phyloP scores from a whole-genome alignment of 23 tunicate species.

The Halocynthia roretzi region DNA sequence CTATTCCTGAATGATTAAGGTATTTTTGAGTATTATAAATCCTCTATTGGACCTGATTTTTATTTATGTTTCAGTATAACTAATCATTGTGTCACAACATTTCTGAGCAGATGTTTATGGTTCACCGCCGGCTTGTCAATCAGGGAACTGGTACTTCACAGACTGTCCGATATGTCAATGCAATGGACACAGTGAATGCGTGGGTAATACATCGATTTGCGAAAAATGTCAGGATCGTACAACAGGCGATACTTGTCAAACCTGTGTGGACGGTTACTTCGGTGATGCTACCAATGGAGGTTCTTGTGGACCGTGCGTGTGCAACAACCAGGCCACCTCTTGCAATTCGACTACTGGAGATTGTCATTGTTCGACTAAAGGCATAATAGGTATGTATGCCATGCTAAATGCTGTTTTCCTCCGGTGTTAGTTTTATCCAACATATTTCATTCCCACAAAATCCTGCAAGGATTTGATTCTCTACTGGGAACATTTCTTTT shows the following conservation, averaged over 20 bases:
- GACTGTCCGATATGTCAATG: slow-evolving; percentile 79
- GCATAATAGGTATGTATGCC: slow-evolving; percentile 35
- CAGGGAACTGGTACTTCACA: slow-evolving; percentile 56
- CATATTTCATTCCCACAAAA: no score
- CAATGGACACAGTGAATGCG: slow-evolving; percentile 89
- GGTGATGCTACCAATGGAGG: slow-evolving; percentile 80
- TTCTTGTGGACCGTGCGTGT: slow-evolving; percentile 54
- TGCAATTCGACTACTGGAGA: slow-evolving; percentile 60
- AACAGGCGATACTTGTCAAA: slow-evolving; percentile 48
- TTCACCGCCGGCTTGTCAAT: slow-evolving; percentile 30
- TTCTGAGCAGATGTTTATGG: not conserved
- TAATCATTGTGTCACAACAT: no score
- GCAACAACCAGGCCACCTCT: slow-evolving; percentile 40
- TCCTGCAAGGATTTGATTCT: no score
- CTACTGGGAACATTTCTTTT: no score
- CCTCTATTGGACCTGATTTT: no score
- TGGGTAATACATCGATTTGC: slow-evolving; percentile 25
- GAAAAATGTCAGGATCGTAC: slow-evolving; percentile 50
- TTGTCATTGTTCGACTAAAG: slow-evolving; percentile 66
- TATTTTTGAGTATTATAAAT: no score
- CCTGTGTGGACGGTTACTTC: slow-evolving; percentile 55
- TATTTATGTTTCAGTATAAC: no score
- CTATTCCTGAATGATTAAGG: no score
- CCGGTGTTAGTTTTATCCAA: no score
- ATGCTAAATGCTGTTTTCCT: no score